Evolutionary conservation across 2,113 vertebrate genomes (phyloP).

Genomic region (Aix galericulata): DNA sequence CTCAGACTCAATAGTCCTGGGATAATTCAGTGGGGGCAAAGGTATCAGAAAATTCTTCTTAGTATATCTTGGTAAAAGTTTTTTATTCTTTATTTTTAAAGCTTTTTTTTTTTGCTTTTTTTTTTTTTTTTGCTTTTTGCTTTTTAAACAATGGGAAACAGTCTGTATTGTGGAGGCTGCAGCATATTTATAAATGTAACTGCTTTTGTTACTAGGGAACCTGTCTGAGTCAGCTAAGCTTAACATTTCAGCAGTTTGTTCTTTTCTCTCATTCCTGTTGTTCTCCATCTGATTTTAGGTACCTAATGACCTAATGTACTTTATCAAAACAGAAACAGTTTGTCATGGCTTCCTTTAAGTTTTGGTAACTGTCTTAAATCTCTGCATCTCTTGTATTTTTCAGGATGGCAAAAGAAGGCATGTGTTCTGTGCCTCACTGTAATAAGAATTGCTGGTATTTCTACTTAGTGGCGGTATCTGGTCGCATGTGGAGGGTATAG

Average conservation of each 20-base stretch:
- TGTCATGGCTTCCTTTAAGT: not conserved
- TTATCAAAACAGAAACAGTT: constrained; percentile 37
- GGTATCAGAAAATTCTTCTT: not conserved
- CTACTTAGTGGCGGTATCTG: not conserved
- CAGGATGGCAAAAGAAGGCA: not conserved
- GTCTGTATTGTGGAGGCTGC: constrained; percentile 61
- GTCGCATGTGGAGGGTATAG: not conserved
- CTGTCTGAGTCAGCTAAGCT: constrained; percentile 72
- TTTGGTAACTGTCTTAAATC: constrained; percentile 1
- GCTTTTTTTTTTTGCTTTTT: not conserved
- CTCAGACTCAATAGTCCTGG: not conserved
- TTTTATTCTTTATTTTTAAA: constrained; percentile 62
- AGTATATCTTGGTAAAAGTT: constrained; percentile 24
- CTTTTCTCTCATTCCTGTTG: constrained; percentile 40
- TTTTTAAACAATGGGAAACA: constrained; percentile 61
- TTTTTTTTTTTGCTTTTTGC: not conserved
- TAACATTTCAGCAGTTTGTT: constrained; percentile 70
- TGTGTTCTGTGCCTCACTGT: not conserved
- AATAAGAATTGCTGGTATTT: not conserved
- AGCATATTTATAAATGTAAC: constrained; percentile 71
- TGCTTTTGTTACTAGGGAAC: constrained; percentile 75
- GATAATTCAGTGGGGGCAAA: not conserved
- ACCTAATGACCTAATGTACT: constrained; percentile 59
- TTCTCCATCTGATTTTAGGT: constrained; percentile 70
- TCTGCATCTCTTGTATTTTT: not conserved